These are phyloP conservation scores for Setophaga petechia DNA, from an alignment of 2,113 vertebrate genomes.

Conservation along the genomic window DNA sequence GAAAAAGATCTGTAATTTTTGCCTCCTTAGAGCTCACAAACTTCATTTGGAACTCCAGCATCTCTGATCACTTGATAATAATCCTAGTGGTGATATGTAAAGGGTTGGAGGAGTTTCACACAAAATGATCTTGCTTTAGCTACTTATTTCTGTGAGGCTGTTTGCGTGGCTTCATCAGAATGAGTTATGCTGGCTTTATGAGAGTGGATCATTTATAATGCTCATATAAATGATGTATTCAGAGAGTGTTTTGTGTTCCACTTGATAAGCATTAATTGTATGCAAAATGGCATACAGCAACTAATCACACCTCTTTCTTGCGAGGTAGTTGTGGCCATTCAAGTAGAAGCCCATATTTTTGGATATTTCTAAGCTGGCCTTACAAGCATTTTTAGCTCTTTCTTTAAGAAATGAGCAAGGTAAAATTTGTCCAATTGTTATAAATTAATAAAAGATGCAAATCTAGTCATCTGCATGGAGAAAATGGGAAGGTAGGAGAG, in stretches of 20 bases:
- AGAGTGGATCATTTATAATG: conserved; percentile 46
- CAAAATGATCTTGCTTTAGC: background rate
- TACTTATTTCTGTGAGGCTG: conserved; percentile 7
- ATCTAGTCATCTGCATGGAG: background rate
- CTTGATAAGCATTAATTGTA: conserved; percentile 61
- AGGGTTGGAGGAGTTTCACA: background rate
- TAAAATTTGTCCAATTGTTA: conserved; percentile 3
- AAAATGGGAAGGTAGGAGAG: background rate
- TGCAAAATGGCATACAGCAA: conserved; percentile 30
- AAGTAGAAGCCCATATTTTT: background rate
- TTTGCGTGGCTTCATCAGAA: background rate
- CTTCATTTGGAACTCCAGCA: background rate
- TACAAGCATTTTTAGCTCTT: conserved; percentile 29
- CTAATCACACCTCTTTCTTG: conserved; percentile 11
- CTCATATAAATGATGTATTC: conserved; percentile 36
- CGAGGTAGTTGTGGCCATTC: background rate
- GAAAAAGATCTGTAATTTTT: background rate
- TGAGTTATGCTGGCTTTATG: background rate
- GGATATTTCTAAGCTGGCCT: conserved; percentile 2
- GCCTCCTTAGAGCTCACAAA: background rate
- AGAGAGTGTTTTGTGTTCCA: conserved; percentile 7
- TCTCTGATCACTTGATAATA: background rate
- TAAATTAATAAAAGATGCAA: conserved; percentile 26
- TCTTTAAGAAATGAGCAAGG: conserved; percentile 16
- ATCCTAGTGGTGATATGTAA: background rate